Percentiles rank a stretch among this genome's conserved stretches.
Conservation (phyloP, 2,888 invertebrate species). For the Teleiodes luculella region DNA sequence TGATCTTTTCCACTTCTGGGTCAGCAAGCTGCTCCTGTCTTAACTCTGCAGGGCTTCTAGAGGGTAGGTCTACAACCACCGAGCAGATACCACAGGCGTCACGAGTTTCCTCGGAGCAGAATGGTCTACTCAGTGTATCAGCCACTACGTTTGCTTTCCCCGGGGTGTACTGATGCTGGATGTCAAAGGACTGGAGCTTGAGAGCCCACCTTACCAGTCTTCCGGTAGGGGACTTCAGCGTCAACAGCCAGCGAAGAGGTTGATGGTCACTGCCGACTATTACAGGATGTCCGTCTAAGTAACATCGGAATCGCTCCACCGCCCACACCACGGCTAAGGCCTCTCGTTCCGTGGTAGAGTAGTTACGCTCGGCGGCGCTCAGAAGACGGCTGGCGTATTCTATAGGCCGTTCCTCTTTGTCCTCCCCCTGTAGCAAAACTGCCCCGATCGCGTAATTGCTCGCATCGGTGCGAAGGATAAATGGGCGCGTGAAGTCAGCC, state of each 20-base stretch:
- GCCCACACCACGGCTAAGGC: too few relatives aligned
- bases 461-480: slow-evolving; percentile 10
- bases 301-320: slow-evolving; percentile 24
- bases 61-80: neutral
- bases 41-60: neutral
- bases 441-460: slow-evolving; percentile 14
- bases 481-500: neutral
- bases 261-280: slow-evolving; percentile 49
- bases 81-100: neutral
- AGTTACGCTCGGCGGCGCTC: slow-evolving; percentile 7
- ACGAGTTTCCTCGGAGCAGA: slow-evolving; percentile 6
- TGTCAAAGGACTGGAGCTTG: slow-evolving; percentile 40
- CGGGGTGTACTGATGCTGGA: slow-evolving; percentile 39
- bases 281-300: slow-evolving; percentile 45
- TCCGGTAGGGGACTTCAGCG: slow-evolving; percentile 46
- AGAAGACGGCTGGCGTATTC: slow-evolving; percentile 13
- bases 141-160: slow-evolving; percentile 46
- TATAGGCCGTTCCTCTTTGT: slow-evolving; percentile 11
- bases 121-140: slow-evolving; percentile 35
- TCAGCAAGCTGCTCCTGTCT: neutral
- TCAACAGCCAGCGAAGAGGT: slow-evolving; percentile 51
- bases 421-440: slow-evolving; percentile 16
- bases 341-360: slow-evolving; percentile 47
- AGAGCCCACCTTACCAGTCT: slow-evolving; percentile 55
- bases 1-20: neutral